These are phyloP conservation scores for Eilema caniola DNA, from an alignment of 2,888 invertebrate genomes.

Conservation along the genomic window DNA sequence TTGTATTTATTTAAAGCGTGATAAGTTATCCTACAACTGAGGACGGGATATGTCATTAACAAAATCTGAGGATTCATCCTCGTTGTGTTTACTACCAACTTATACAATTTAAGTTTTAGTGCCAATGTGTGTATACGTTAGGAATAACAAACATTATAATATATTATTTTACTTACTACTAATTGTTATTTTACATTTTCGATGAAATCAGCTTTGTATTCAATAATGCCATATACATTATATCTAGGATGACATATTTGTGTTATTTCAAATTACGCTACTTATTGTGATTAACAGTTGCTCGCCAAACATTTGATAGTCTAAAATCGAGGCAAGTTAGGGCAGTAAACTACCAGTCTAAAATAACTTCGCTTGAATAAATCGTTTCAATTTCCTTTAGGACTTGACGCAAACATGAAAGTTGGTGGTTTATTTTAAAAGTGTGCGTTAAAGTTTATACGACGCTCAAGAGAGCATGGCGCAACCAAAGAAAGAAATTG, in stretches of 20 bases:
- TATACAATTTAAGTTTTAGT: conserved; percentile 18
- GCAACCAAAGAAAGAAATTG: conserved; percentile 71
- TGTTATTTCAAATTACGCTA: not conserved
- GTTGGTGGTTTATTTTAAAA: conserved; percentile 68
- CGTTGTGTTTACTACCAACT: conserved; percentile 48
- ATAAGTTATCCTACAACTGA: conserved; percentile 79
- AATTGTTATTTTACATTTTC: no score
- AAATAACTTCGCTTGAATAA: conserved; percentile 49
- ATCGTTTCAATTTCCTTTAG: conserved; percentile 59
- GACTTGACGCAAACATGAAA: conserved; percentile 60
- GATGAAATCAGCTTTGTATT: no score
- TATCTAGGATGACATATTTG: not conserved
- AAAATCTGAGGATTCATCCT: conserved; percentile 64
- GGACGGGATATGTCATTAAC: conserved; percentile 74
- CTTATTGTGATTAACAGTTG: not conserved
- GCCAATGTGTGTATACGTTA: conserved; percentile 28
- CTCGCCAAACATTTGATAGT: conserved; percentile 10
- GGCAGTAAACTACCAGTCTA: conserved; percentile 37
- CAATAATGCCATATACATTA: no score
- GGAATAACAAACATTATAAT: conserved; percentile 1
- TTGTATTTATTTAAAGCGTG: conserved; percentile 83
- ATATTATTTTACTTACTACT: no score
- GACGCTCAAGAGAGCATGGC: conserved; percentile 56
- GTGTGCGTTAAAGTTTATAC: conserved; percentile 64
- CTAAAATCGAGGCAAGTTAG: conserved; percentile 20